Percentiles rank a stretch among this genome's conserved stretches.
phyloP scores from a whole-genome alignment of 2,888 invertebrate genomes.

The Gandaritis pyraliata region DNA sequence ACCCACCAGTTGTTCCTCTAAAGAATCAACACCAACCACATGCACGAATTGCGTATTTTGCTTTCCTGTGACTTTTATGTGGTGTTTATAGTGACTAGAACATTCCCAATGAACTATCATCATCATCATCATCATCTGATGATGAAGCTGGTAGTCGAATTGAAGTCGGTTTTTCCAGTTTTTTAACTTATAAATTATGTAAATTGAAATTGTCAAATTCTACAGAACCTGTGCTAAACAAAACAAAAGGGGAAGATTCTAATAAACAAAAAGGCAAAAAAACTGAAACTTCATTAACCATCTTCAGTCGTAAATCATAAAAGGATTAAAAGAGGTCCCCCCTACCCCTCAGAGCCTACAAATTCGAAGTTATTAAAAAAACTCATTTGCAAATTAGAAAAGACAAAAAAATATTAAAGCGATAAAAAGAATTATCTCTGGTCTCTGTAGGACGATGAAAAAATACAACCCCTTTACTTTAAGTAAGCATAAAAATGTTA shows the following conservation, averaged over 20 bases:
- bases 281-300: constrained; percentile 59
- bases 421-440: constrained; percentile 80
- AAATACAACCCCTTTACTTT: constrained; percentile 46
- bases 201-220: no score
- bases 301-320: constrained; percentile 71
- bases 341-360: constrained; percentile 53
- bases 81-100: no score
- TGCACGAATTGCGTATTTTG: no score
- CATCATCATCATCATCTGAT: no score
- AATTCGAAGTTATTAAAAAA: constrained; percentile 83
- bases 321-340: constrained; percentile 59
- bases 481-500: constrained; percentile 40
- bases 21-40: no score
- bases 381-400: constrained; percentile 82
- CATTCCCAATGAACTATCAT: no score
- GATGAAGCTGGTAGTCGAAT: no score
- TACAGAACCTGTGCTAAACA: constrained; percentile 12
- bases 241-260: constrained; percentile 52
- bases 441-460: constrained; percentile 62
- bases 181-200: no score
- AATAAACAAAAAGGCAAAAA: constrained; percentile 56
- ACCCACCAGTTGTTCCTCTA: no score
- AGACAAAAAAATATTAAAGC: constrained; percentile 80
- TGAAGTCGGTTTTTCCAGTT: no score
- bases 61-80: no score